These are phyloP conservation scores for Molorchus minor DNA, from an alignment of 2,888 invertebrate genomes.

Conservation along the genomic window DNA sequence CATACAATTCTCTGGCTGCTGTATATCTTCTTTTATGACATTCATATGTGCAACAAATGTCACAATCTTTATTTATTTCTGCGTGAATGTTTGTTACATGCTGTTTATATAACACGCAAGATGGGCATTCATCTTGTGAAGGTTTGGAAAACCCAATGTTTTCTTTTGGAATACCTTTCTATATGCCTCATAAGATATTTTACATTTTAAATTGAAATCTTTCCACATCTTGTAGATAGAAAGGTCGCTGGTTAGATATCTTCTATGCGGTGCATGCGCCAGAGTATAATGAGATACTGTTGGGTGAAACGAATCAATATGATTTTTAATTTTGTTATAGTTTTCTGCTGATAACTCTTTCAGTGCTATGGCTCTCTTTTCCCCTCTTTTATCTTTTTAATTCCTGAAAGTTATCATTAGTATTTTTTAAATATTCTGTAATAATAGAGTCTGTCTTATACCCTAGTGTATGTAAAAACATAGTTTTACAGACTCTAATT, in stretches of 20 bases:
- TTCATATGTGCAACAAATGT: constrained; percentile 4
- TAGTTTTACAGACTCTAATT: neutral
- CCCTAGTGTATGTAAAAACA: neutral
- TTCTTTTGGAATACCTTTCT: constrained; percentile 27
- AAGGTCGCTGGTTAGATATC: constrained; percentile 19
- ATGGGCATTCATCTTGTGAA: constrained; percentile 28
- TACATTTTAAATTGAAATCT: constrained; percentile 13
- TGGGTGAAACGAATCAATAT: constrained; percentile 26
- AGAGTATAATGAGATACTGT: constrained; percentile 29
- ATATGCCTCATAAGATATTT: constrained; percentile 25
- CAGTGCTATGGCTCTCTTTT: neutral
- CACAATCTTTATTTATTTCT: constrained; percentile 1
- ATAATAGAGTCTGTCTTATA: neutral
- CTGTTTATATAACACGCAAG: constrained; percentile 11
- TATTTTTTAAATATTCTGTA: constrained; percentile 15
- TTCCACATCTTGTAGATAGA: constrained; percentile 26
- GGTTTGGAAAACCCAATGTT: constrained; percentile 27
- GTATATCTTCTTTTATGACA: constrained; percentile 27
- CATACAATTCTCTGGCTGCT: constrained; percentile 24
- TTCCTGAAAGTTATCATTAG: neutral
- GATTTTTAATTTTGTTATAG: constrained; percentile 16
- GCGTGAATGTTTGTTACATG: neutral
- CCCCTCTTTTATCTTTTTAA: neutral
- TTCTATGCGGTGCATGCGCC: constrained; percentile 14
- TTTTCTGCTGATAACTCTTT: neutral